Evolutionary conservation across 2,797 vertebrate species (phyloP).

Genomic region (Pteronotus mesoamericanus): DNA sequence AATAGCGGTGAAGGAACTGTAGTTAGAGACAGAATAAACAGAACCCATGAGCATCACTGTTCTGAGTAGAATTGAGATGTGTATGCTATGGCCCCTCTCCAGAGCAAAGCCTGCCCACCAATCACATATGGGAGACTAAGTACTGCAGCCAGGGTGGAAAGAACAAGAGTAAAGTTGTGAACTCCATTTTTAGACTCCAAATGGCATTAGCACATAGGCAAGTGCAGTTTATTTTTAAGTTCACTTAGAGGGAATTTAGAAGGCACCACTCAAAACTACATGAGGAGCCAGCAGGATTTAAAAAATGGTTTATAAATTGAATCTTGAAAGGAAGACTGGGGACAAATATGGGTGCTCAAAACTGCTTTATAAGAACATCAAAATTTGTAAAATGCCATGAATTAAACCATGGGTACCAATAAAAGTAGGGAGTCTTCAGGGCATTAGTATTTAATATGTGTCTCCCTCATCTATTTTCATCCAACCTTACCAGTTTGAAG

Average conservation of each 20-base stretch:
- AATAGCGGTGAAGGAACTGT: not conserved
- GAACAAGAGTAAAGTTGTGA: not conserved
- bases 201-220: conserved; percentile 30
- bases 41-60: not conserved
- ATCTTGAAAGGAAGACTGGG: conserved; percentile 38
- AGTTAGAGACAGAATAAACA: not conserved
- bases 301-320: conserved; percentile 17
- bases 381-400: conserved; percentile 40
- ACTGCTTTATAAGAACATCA: not conserved
- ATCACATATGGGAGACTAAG: not conserved
- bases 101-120: not conserved
- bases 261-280: conserved; percentile 30
- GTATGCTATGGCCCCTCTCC: no score
- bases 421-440: not conserved
- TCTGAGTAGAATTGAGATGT: not conserved
- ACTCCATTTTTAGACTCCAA: conserved; percentile 26
- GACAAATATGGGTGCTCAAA: conserved; percentile 38
- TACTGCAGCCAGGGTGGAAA: not conserved
- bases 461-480: conserved; percentile 34
- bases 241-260: conserved; percentile 47
- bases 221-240: conserved; percentile 61
- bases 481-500: not conserved
- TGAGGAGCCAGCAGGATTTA: not conserved
- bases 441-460: conserved; percentile 42
- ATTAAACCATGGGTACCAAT: not conserved